Conservation (phyloP, 2,888 invertebrate species). For the Chouioia cunea region DNA sequence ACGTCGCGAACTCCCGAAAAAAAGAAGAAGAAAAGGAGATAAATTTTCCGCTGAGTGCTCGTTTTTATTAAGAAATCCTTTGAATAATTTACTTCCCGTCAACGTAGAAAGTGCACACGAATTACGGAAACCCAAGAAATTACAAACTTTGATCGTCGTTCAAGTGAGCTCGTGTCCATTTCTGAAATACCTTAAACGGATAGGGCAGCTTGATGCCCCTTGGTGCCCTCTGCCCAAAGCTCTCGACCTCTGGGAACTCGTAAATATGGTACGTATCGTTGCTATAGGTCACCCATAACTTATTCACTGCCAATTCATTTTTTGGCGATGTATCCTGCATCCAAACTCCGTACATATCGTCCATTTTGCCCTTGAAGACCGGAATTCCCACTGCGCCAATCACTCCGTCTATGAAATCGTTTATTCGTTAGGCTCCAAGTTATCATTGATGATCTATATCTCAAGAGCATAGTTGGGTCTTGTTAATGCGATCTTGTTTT, state of each 20-base stretch:
- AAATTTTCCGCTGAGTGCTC: not conserved
- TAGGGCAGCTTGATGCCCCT: slow-evolving; percentile 59
- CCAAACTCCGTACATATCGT: slow-evolving; percentile 87
- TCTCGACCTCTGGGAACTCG: slow-evolving; percentile 83
- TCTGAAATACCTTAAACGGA: slow-evolving; percentile 68
- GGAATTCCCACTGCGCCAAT: slow-evolving; percentile 94
- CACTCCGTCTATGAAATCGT: slow-evolving; percentile 78
- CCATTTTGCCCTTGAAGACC: slow-evolving; percentile 86
- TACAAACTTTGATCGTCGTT: too few relatives aligned
- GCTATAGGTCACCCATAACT: slow-evolving; percentile 87
- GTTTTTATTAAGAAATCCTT: slow-evolving; percentile 32
- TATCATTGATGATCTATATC: too few relatives aligned
- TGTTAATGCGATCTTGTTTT: too few relatives aligned
- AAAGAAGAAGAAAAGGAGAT: not conserved
- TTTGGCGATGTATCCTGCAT: slow-evolving; percentile 79
- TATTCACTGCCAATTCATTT: slow-evolving; percentile 74
- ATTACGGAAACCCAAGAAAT: not conserved
- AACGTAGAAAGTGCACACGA: not conserved
- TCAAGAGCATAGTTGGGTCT: too few relatives aligned
- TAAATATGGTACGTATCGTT: slow-evolving; percentile 79
- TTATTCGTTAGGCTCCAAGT: not conserved
- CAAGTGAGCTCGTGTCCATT: too few relatives aligned
- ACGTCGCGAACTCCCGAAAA: too few relatives aligned
- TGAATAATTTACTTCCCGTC: slow-evolving; percentile 11
- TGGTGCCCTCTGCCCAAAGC: slow-evolving; percentile 70